phyloP scores from a whole-genome alignment of 2,888 invertebrate species.

The Chloroclystis v-ata region DNA sequence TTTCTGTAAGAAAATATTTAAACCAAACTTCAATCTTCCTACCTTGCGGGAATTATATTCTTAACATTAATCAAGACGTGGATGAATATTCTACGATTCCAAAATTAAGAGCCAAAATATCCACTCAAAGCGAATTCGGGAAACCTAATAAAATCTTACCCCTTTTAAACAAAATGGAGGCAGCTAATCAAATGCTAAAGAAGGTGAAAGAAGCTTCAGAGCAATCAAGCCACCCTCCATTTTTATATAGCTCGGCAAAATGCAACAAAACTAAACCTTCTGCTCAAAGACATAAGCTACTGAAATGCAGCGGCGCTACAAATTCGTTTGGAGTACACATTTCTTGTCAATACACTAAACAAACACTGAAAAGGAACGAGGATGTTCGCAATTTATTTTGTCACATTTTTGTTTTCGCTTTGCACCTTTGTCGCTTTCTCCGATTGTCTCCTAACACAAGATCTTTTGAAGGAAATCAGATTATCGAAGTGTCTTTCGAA shows the following conservation, averaged over 20 bases:
- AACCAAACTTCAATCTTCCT: too few species aligned
- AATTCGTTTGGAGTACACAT: conserved; percentile 45
- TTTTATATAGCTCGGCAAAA: conserved; percentile 23
- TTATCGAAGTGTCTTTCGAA: conserved; percentile 5
- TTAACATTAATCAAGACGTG: neutral
- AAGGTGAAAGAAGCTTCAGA: conserved; percentile 50
- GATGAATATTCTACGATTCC: conserved; percentile 20
- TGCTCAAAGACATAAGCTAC: conserved; percentile 5
- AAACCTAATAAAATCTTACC: conserved; percentile 21
- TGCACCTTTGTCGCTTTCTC: conserved; percentile 34
- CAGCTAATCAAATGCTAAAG: conserved; percentile 61
- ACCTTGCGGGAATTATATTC: too few species aligned
- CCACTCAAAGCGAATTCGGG: conserved; percentile 12
- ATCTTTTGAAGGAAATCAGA: conserved; percentile 6
- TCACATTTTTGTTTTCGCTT: conserved; percentile 40
- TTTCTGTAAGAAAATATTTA: too few species aligned
- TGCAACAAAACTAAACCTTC: conserved; percentile 17
- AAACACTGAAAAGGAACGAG: conserved; percentile 57
- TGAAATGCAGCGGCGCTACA: conserved; percentile 34
- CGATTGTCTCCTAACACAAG: conserved; percentile 8
- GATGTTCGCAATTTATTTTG: conserved; percentile 47
- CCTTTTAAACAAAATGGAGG: conserved; percentile 33
- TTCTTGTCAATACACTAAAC: conserved; percentile 65
- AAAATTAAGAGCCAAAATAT: conserved; percentile 25
- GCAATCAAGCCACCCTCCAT: conserved; percentile 57